These are phyloP conservation scores for Tetramorium simillimum DNA, from an alignment of 1,140 invertebrate genomes.

Conservation along the genomic window DNA sequence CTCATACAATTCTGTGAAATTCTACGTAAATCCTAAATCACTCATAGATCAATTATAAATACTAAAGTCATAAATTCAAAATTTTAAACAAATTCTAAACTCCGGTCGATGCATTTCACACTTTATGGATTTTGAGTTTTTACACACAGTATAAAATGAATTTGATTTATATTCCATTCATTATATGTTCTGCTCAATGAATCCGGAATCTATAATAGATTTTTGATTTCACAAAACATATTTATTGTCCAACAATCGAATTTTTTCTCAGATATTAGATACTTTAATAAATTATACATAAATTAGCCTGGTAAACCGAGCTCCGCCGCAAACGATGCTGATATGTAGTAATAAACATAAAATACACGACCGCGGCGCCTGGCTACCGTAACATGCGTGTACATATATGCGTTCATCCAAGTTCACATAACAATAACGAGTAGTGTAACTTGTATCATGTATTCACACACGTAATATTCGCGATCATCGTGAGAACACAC, in stretches of 20 bases:
- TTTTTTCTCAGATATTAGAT: background rate
- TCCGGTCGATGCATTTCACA: background rate
- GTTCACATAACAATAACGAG: conserved; percentile 45
- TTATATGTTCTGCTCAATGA: too few relatives aligned
- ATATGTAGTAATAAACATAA: conserved; percentile 3
- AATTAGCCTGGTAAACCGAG: conserved; percentile 25
- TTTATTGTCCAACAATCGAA: background rate
- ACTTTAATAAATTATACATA: background rate
- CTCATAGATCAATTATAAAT: background rate
- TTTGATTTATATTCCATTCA: too few relatives aligned
- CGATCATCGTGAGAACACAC: background rate
- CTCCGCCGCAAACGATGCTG: background rate
- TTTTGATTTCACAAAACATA: background rate
- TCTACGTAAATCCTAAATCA: background rate
- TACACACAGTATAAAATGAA: too few relatives aligned
- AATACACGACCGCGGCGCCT: conserved; percentile 1
- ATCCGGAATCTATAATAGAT: background rate
- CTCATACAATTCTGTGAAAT: background rate
- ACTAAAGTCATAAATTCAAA: too few relatives aligned
- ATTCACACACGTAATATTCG: conserved; percentile 27
- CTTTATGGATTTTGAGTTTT: background rate
- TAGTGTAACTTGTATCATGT: conserved; percentile 43
- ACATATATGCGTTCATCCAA: conserved; percentile 49
- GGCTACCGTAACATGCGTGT: conserved; percentile 53
- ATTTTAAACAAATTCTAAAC: background rate